Conservation (phyloP, 2,797 vertebrate species). For the Scleropages formosus region DNA sequence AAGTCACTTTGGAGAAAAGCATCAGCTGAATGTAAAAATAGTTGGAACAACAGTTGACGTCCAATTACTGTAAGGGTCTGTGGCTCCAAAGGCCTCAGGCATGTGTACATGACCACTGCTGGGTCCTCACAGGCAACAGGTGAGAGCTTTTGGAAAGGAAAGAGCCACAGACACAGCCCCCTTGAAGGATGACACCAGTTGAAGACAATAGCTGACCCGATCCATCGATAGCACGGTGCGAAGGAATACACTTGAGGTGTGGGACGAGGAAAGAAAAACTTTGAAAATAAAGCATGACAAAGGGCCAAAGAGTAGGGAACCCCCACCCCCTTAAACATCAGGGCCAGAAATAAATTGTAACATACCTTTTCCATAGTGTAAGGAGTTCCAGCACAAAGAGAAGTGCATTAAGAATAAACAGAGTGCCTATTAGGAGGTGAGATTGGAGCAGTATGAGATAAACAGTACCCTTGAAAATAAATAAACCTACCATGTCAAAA, state of each 20-base stretch:
- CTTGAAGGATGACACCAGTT: too few species aligned
- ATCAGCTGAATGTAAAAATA: too few species aligned
- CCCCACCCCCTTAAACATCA: slow-evolving; percentile 24
- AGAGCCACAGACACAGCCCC: too few species aligned
- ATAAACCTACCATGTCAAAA: slow-evolving; percentile 24
- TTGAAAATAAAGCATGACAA: slow-evolving; percentile 31
- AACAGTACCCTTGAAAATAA: slow-evolving; percentile 23
- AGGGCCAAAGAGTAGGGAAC: slow-evolving; percentile 12
- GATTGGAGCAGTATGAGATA: slow-evolving; percentile 6
- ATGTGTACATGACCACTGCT: too few species aligned
- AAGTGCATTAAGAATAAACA: neutral
- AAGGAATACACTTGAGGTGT: neutral
- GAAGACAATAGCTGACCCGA: too few species aligned
- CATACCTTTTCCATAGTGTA: slow-evolving; percentile 11
- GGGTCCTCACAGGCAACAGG: too few species aligned
- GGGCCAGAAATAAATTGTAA: slow-evolving; percentile 36
- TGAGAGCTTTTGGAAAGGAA: too few species aligned
- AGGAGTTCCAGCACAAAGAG: neutral
- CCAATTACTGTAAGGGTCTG: too few species aligned
- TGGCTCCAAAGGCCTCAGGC: too few species aligned
- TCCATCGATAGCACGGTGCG: too few species aligned
- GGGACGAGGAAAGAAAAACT: neutral
- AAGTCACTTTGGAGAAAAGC: too few species aligned
- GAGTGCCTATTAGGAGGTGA: neutral
- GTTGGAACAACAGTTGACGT: too few species aligned